Conservation (phyloP, 2,888 invertebrate genomes). For the Globia sparganii region DNA sequence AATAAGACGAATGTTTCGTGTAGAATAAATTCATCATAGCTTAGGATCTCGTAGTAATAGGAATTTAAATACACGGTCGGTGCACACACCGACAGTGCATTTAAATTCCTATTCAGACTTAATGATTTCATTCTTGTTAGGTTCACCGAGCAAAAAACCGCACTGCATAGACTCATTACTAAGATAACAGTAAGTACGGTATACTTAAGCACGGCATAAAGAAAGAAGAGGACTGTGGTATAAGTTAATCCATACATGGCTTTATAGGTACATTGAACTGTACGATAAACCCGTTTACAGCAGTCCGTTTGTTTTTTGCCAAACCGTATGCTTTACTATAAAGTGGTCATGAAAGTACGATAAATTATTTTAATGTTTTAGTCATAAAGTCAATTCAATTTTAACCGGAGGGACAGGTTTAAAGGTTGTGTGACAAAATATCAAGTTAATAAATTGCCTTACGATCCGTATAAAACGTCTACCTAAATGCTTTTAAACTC, state of each 20-base stretch:
- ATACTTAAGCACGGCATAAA: slow-evolving; percentile 23
- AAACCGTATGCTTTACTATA: slow-evolving; percentile 27
- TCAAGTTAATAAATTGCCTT: slow-evolving; percentile 23
- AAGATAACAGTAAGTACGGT: slow-evolving; percentile 53
- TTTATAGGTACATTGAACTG: slow-evolving; percentile 58
- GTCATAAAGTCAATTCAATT: slow-evolving; percentile 9
- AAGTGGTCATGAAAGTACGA: slow-evolving; percentile 24
- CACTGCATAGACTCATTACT: slow-evolving; percentile 52
- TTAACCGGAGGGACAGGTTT: slow-evolving; percentile 12
- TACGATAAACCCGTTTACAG: slow-evolving; percentile 55
- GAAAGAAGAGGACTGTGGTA: slow-evolving; percentile 40
- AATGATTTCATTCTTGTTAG: slow-evolving; percentile 41
- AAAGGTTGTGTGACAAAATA: slow-evolving; percentile 19
- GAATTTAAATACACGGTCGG: no score
- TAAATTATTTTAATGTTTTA: slow-evolving; percentile 9
- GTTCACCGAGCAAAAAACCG: slow-evolving; percentile 48
- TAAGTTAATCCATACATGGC: slow-evolving; percentile 53
- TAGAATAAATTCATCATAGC: slow-evolving; percentile 12
- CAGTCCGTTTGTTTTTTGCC: slow-evolving; percentile 45
- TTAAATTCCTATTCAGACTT: slow-evolving; percentile 31
- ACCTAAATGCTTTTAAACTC: slow-evolving; percentile 37
- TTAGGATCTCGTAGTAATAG: slow-evolving; percentile 24
- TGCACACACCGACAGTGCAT: slow-evolving; percentile 40
- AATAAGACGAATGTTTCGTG: neutral
- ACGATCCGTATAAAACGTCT: slow-evolving; percentile 14